phyloP scores from a whole-genome alignment of 1,140 invertebrate genomes.

The Euglossa dilemma region DNA sequence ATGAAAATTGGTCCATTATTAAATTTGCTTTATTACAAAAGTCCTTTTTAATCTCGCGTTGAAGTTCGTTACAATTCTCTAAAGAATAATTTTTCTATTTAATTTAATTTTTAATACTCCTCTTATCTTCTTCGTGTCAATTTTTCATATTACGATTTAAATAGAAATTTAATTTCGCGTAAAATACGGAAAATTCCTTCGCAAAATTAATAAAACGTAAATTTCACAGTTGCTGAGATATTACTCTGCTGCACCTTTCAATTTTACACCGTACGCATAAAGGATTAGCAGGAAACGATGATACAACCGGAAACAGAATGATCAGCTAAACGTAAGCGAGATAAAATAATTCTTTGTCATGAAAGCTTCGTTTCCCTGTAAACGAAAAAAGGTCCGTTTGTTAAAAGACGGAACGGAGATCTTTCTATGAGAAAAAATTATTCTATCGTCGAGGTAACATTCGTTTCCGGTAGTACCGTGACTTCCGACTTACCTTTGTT shows the following conservation, averaged over 20 bases:
- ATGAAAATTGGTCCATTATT: background rate
- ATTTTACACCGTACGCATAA: background rate
- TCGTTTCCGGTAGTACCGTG: background rate
- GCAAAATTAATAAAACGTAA: background rate
- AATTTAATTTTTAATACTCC: background rate
- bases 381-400: background rate
- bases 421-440: background rate
- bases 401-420: too few relatives aligned
- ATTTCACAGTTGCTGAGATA: conserved; percentile 5
- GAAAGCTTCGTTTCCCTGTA: background rate
- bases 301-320: background rate
- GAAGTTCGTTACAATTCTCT: background rate
- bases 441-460: background rate
- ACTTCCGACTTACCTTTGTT: background rate
- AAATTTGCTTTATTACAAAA: background rate
- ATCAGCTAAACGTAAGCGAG: background rate
- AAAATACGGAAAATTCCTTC: background rate
- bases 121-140: too few relatives aligned
- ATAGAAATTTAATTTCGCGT: too few relatives aligned
- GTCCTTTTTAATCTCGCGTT: background rate
- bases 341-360: background rate
- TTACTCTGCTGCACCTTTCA: background rate
- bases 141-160: too few relatives aligned
- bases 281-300: background rate
- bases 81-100: background rate